phyloP scores from a whole-genome alignment of 2,113 vertebrate species.

The Tauraco erythrolophus region DNA sequence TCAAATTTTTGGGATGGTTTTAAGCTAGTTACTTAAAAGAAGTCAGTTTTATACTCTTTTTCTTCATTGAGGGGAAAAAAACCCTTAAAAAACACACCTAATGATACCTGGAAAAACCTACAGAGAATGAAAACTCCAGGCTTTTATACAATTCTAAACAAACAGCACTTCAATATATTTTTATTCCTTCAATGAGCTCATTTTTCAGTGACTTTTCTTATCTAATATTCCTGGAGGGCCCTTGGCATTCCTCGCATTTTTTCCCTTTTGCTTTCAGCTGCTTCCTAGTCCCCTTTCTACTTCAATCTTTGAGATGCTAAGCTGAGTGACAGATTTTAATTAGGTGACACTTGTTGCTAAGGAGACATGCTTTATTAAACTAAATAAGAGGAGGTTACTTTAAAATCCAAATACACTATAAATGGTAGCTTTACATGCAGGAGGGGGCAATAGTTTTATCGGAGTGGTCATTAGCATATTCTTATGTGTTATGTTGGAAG shows the following conservation, averaged over 20 bases:
- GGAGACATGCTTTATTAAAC: conserved; percentile 30
- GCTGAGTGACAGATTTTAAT: conserved; percentile 58
- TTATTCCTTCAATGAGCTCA: conserved; percentile 50
- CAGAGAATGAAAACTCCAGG: neutral
- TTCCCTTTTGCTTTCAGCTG: conserved; percentile 48
- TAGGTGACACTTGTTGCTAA: conserved; percentile 49
- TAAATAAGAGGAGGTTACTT: conserved; percentile 26
- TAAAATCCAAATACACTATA: conserved; percentile 15
- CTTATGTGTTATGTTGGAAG: neutral
- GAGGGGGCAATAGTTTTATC: neutral
- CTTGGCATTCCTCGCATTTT: conserved; percentile 47
- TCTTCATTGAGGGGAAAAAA: neutral
- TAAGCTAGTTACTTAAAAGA: neutral
- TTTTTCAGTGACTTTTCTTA: conserved; percentile 59
- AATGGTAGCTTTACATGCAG: conserved; percentile 19
- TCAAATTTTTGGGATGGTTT: neutral
- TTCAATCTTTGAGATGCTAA: conserved; percentile 51
- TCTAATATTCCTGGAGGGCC: conserved; percentile 41
- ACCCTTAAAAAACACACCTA: neutral
- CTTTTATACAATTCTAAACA: neutral
- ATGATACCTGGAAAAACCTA: neutral
- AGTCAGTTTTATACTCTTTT: neutral
- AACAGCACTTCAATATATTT: neutral
- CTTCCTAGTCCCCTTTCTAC: conserved; percentile 30
- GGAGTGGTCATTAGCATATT: neutral